Evolutionary conservation across 2,797 vertebrate genomes (phyloP).

Genomic region (Leptatherina wallacei): DNA sequence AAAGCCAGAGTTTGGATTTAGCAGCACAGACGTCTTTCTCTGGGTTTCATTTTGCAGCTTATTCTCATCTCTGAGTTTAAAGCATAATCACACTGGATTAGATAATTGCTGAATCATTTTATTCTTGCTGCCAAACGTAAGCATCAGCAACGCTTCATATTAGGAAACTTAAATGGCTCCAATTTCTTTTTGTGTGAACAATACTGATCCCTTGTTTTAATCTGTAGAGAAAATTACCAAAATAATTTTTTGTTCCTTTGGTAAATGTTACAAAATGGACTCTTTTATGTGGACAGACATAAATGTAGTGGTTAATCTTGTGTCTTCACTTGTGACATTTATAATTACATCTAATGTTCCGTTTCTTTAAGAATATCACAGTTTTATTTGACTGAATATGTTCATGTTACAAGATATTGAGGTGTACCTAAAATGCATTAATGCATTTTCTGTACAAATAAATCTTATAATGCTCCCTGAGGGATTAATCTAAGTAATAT

Average conservation of each 20-base stretch:
- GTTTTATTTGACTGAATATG: not conserved
- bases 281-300: not conserved
- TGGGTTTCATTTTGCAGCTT: slow-evolving; percentile 46
- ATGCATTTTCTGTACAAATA: not conserved
- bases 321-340: not conserved
- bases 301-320: not conserved
- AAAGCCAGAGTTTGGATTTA: slow-evolving; percentile 50
- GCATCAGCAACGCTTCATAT: slow-evolving; percentile 43
- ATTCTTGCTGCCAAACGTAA: slow-evolving; percentile 42
- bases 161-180: slow-evolving; percentile 46
- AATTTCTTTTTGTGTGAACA: slow-evolving; percentile 53
- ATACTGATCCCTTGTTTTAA: slow-evolving; percentile 47
- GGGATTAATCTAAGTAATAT: not conserved
- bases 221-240: slow-evolving; percentile 44
- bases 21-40: slow-evolving; percentile 35
- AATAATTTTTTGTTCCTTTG: slow-evolving; percentile 35
- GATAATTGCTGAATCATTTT: slow-evolving; percentile 62
- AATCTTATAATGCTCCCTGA: not conserved
- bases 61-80: slow-evolving; percentile 52
- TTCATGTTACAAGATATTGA: not conserved
- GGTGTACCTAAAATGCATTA: not conserved
- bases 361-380: not conserved
- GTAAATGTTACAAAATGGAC: slow-evolving; percentile 1
- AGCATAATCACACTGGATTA: slow-evolving; percentile 60
- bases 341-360: not conserved